Base-by-base conservation (phyloP, 35 echinoderm and acorn worm genomes). In the Chiridota heheva region DNA sequence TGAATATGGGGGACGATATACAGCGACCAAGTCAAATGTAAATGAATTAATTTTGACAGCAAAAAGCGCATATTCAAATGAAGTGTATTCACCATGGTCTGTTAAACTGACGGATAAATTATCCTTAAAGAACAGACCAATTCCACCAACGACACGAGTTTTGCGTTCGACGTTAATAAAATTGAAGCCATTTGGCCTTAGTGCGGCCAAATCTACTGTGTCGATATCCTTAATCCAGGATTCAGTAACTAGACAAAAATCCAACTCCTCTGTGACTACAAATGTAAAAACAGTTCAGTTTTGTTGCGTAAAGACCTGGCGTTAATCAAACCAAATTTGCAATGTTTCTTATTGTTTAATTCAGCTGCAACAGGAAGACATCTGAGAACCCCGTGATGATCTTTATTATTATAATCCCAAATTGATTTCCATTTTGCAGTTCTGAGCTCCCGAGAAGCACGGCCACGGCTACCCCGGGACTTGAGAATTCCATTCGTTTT, bases 51-150 rank as follows among this genome's bases (percentile, higher is more conserved):
- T 81, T 67, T 32, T 65, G 4, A 81, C 8, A 43, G 51, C 1
- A 41, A 42, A 81, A 17, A 40, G 34, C 34, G 41, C 78, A 81
- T 58, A 81, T 81, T 81, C 78, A 40, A 81, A 81, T 22, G 58
- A 81, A 20, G 36, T 15, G 32, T 38, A 44, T 20, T 65, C 60
- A 38, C 78, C 59, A 1, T 58, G 46, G 20, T 45, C 60, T 42
- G 26, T 49, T 15, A 76, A 38, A 10, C 44, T 27, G 38, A 81
- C 60, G 10, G 78, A 40, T 12, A 81, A 66, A 44, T 62, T 64
- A 36, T 65, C 47, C 57, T 67, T 81, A 17, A 38, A 81, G 38
- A 81, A 81, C 29, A 81, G 63, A 17, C 78, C 59, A 5, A 81
- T 64, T 30, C 78, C 78, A 8, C 78, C 78, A 44, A 58, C 78